These are phyloP conservation scores for Hedya salicella DNA, from an alignment of 2,888 invertebrate species.

Conservation along the genomic window DNA sequence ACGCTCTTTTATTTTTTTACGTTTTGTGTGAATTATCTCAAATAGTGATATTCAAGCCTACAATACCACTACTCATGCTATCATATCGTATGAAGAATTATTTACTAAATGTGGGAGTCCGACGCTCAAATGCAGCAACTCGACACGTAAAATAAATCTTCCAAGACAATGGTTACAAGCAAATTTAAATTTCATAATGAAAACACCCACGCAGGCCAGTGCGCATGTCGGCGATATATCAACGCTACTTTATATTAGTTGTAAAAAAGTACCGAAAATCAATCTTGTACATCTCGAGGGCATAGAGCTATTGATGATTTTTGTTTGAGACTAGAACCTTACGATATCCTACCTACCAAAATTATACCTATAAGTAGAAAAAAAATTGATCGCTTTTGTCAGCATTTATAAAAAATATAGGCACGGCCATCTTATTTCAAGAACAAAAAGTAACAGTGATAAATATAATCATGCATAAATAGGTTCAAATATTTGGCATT, in stretches of 20 bases:
- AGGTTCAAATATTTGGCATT: no score
- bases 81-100: constrained; percentile 14
- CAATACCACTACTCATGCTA: background rate
- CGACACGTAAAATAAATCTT: constrained; percentile 38
- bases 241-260: constrained; percentile 29
- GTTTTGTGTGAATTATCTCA: no score
- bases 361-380: no score
- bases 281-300: background rate
- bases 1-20: no score
- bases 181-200: constrained; percentile 44
- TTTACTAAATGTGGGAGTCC: constrained; percentile 22
- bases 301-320: background rate
- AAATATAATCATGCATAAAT: no score
- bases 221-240: constrained; percentile 31
- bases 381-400: no score
- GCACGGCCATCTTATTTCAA: no score
- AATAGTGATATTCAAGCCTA: background rate
- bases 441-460: no score
- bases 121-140: constrained; percentile 3
- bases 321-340: no score
- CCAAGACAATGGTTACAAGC: constrained; percentile 38
- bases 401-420: no score
- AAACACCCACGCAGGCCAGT: constrained; percentile 36
- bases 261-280: constrained; percentile 10
- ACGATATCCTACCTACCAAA: no score